Evolutionary conservation across 2,888 invertebrate genomes (phyloP).

Genomic region (Corbicula japonica): DNA sequence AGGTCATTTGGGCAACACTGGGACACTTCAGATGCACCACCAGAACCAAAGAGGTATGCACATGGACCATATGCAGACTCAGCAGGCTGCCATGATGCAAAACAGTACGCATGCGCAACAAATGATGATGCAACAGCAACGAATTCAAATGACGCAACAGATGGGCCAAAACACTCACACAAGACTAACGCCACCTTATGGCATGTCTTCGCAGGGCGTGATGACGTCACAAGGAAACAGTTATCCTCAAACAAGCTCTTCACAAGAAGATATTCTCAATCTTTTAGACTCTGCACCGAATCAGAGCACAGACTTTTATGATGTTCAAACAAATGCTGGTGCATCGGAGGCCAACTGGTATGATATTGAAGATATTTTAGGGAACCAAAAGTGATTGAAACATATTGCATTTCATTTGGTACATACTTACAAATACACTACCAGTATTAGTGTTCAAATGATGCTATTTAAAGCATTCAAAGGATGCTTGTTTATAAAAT

Average conservation of each 20-base stretch:
- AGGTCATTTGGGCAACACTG: constrained; percentile 63
- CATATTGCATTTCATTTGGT: too few species aligned
- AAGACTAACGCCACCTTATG: constrained; percentile 62
- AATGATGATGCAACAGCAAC: constrained; percentile 82
- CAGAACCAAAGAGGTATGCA: constrained; percentile 62
- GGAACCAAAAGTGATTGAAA: constrained; percentile 46
- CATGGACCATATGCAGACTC: constrained; percentile 71
- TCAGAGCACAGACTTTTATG: constrained; percentile 90
- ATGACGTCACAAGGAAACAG: constrained; percentile 44
- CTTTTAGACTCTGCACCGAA: constrained; percentile 92
- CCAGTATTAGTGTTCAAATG: too few species aligned
- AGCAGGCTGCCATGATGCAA: constrained; percentile 75
- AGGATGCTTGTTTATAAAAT: constrained; percentile 6
- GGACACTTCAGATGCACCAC: constrained; percentile 79
- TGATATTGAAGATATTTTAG: constrained; percentile 65
- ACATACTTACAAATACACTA: too few species aligned
- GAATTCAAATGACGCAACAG: constrained; percentile 87
- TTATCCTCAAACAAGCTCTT: constrained; percentile 66
- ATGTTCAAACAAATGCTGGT: constrained; percentile 86
- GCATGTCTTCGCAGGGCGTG: constrained; percentile 46
- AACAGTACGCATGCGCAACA: constrained; percentile 68
- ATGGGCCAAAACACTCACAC: constrained; percentile 70
- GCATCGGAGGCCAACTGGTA: constrained; percentile 64
- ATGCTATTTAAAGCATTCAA: background rate
- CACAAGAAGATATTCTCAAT: constrained; percentile 91